These are phyloP conservation scores for Diachrysia chrysitis DNA, from an alignment of 2,888 invertebrate genomes.

Conservation along the genomic window DNA sequence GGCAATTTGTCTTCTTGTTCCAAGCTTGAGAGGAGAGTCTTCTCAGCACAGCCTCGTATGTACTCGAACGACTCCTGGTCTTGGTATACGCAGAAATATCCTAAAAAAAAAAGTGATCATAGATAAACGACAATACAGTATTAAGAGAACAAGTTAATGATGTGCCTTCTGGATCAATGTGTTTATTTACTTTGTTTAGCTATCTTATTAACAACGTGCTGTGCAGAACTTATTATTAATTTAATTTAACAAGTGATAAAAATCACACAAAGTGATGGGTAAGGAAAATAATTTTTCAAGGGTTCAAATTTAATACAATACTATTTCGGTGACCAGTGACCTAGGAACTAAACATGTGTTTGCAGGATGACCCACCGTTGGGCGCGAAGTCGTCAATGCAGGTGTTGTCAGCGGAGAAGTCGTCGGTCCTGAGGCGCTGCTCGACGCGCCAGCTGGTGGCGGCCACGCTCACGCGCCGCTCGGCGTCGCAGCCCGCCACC, in stretches of 20 bases:
- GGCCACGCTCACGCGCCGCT: slow-evolving; percentile 94
- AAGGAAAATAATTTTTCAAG: no score
- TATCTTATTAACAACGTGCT: no score
- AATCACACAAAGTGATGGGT: no score
- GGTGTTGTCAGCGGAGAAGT: slow-evolving; percentile 94
- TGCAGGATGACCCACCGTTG: slow-evolving; percentile 93
- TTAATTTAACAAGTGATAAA: no score
- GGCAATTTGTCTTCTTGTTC: slow-evolving; percentile 96
- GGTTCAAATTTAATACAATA: no score
- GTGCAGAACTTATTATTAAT: no score
- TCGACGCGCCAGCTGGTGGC: slow-evolving; percentile 92
- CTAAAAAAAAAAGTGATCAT: slow-evolving; percentile 71
- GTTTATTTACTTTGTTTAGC: no score
- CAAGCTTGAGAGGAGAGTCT: slow-evolving; percentile 96
- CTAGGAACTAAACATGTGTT: no score
- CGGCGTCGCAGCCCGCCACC: slow-evolving; percentile 95
- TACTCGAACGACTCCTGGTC: slow-evolving; percentile 97
- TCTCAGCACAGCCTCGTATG: slow-evolving; percentile 96
- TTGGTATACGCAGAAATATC: slow-evolving; percentile 96
- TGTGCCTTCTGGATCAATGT: no score
- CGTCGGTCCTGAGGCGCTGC: slow-evolving; percentile 95
- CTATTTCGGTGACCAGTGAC: no score
- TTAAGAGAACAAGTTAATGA: not conserved
- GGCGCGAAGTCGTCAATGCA: slow-evolving; percentile 96
- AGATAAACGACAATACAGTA: not conserved